Evolutionary conservation across 2,113 vertebrate species (phyloP).

Genomic region (Corythornis cristatus): DNA sequence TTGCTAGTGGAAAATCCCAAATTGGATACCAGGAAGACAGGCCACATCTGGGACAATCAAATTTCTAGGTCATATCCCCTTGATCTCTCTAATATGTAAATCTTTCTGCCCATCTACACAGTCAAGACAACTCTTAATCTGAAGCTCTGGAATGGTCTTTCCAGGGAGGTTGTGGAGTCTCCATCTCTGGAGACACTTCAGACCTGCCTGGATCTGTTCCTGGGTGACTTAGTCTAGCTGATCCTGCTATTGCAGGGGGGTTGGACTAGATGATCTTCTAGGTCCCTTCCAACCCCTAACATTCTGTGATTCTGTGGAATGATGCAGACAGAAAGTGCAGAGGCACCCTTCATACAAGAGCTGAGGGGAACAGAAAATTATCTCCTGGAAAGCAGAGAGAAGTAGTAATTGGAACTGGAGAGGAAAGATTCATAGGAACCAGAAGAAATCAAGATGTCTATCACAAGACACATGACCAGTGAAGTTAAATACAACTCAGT

Average conservation of each 20-base stretch:
- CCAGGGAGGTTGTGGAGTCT: too few species aligned
- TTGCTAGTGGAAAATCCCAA: neutral
- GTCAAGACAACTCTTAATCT: neutral
- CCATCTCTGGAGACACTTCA: too few species aligned
- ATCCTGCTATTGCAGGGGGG: too few species aligned
- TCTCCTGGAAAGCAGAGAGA: neutral
- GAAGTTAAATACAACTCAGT: neutral
- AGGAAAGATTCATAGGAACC: neutral
- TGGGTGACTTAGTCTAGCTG: too few species aligned
- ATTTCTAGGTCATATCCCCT: neutral
- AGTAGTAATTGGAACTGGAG: neutral
- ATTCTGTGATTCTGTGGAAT: neutral
- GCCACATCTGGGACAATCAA: neutral
- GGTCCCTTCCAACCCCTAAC: too few species aligned
- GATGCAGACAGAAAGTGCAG: neutral
- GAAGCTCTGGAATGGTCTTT: neutral
- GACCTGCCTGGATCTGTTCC: too few species aligned
- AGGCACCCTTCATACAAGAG: fast-evolving
- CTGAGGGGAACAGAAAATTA: neutral
- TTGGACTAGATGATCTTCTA: too few species aligned
- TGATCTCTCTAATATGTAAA: neutral
- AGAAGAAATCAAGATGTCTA: neutral
- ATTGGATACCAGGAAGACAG: neutral
- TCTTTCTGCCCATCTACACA: neutral
- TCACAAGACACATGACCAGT: neutral